phyloP scores from a whole-genome alignment of 1,140 invertebrate genomes.

The Halictus rubicundus region DNA sequence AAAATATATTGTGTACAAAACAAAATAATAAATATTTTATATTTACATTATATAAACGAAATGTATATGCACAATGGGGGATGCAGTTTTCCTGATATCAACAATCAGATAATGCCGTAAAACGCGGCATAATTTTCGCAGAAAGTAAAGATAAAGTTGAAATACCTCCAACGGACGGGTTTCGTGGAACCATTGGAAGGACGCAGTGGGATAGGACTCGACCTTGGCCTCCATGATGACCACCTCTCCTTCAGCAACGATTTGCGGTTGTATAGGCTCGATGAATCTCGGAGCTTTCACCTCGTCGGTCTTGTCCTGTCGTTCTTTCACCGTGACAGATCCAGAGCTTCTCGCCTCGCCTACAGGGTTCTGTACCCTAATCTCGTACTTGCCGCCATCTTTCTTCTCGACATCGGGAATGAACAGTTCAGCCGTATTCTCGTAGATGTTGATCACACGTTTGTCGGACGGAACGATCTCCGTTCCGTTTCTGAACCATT shows the following conservation, averaged over 20 bases:
- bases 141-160: neutral
- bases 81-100: too few species aligned
- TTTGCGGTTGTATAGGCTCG: constrained; percentile 86
- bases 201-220: constrained; percentile 88
- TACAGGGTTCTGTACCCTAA: constrained; percentile 87
- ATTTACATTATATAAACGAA: too few species aligned
- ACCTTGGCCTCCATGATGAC: constrained; percentile 90
- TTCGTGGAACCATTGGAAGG: constrained; percentile 93
- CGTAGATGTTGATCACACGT: constrained; percentile 83
- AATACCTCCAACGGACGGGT: constrained; percentile 79
- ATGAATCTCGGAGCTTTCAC: constrained; percentile 88
- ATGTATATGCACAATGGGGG: too few species aligned
- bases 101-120: too few species aligned
- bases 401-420: constrained; percentile 87
- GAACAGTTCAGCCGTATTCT: constrained; percentile 85
- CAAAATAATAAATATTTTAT: too few species aligned
- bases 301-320: constrained; percentile 81
- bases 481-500: constrained; percentile 94
- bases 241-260: constrained; percentile 87
- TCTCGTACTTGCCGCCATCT: constrained; percentile 92
- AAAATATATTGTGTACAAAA: too few species aligned
- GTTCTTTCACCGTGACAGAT: constrained; percentile 84
- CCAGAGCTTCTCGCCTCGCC: constrained; percentile 90
- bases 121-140: too few species aligned
- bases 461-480: constrained; percentile 87